Conservation (phyloP, 2,113 vertebrate genomes). For the Planiliza haematocheilus region DNA sequence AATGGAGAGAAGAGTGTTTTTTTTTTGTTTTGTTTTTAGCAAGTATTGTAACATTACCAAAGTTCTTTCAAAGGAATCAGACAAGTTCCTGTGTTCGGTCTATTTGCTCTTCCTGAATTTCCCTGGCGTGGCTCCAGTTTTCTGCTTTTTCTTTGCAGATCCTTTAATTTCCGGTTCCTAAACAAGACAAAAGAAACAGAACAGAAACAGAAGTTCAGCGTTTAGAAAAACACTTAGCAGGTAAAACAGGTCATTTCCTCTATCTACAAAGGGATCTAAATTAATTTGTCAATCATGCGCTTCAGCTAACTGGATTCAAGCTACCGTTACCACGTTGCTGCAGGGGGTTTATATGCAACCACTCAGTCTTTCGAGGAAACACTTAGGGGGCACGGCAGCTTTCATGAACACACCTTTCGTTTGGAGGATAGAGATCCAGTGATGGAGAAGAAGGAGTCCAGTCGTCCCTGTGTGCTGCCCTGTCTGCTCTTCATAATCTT, state of each 20-base stretch:
- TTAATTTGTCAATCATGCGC: too few species aligned
- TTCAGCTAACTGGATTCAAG: too few species aligned
- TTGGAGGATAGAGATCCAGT: constrained; percentile 95
- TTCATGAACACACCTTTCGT: constrained; percentile 84
- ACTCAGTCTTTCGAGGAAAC: background rate
- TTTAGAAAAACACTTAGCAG: background rate
- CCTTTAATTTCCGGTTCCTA: constrained; percentile 89
- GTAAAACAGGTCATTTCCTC: too few species aligned
- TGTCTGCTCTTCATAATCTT: constrained; percentile 93
- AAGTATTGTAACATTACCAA: background rate
- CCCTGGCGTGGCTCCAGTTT: constrained; percentile 72
- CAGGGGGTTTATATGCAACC: background rate
- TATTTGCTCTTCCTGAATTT: constrained; percentile 90
- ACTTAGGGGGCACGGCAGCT: background rate
- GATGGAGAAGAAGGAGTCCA: constrained; percentile 96
- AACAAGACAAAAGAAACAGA: background rate
- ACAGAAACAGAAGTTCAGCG: background rate
- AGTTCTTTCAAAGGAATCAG: background rate
- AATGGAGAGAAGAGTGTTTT: background rate
- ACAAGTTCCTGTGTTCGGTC: background rate
- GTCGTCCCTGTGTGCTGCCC: constrained; percentile 94
- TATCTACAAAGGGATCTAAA: too few species aligned
- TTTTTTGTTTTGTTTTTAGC: background rate
- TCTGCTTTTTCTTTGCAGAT: constrained; percentile 91
- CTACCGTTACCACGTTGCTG: background rate